Percentiles rank a stretch among this genome's conserved stretches.
Evolutionary conservation across 2,888 invertebrate genomes (phyloP).

Genomic region (Sipunculus nudus): DNA sequence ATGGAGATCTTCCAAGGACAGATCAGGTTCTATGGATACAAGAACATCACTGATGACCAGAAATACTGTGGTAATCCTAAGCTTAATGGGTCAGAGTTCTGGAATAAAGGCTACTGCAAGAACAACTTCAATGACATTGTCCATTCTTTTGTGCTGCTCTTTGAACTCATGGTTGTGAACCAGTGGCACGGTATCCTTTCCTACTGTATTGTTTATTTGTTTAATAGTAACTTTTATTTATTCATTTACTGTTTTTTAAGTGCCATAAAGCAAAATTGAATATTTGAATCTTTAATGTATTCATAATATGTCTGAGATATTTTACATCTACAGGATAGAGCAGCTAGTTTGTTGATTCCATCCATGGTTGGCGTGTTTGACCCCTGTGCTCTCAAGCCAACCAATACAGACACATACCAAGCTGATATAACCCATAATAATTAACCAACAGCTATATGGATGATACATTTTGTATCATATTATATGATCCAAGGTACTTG

Average conservation of each 20-base stretch:
- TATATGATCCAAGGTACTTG: no score
- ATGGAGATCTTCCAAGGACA: slow-evolving; percentile 67
- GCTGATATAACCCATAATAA: no score
- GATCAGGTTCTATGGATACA: slow-evolving; percentile 58
- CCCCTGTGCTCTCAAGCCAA: no score
- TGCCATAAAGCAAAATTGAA: no score
- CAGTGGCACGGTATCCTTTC: slow-evolving; percentile 70
- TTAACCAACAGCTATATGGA: no score
- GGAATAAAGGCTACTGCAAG: slow-evolving; percentile 65
- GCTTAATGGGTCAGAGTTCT: slow-evolving; percentile 64
- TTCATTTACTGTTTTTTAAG: slow-evolving; percentile 9
- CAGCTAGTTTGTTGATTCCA: no score
- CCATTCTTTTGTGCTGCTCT: slow-evolving; percentile 66
- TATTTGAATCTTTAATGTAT: neutral
- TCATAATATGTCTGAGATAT: neutral
- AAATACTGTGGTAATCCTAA: slow-evolving; percentile 60
- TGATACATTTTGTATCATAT: no score
- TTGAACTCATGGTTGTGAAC: slow-evolving; percentile 69
- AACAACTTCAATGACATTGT: slow-evolving; percentile 69
- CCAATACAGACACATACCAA: no score
- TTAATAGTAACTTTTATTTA: neutral
- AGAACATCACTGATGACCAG: slow-evolving; percentile 26
- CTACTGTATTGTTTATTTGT: no score
- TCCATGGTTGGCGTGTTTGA: no score
- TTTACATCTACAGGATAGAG: no score